A percentile compares a stretch with the other conserved stretches of the same genome.
These are phyloP conservation scores for Styela clava DNA, from an alignment of 23 tunicate species.

Conservation along the genomic window DNA sequence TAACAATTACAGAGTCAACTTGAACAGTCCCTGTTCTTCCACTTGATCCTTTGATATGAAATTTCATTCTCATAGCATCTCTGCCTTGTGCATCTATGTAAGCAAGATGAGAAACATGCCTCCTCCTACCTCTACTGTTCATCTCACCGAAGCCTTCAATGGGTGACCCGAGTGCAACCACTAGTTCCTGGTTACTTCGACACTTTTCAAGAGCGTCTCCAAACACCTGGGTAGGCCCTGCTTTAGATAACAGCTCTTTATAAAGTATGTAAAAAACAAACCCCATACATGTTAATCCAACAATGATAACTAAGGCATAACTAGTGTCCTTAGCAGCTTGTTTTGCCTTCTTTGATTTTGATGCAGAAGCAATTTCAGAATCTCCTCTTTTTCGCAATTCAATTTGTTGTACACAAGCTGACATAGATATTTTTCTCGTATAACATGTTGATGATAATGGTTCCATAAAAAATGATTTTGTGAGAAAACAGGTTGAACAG, in stretches of 20 bases:
- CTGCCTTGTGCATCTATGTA: conserved; percentile 25
- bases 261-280: conserved; percentile 14
- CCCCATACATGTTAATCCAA: conserved; percentile 19
- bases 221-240: conserved; percentile 26
- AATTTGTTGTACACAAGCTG: neutral
- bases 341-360: conserved; percentile 17
- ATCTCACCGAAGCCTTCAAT: conserved; percentile 32
- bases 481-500: too few relatives aligned
- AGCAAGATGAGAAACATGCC: conserved; percentile 24
- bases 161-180: conserved; percentile 25
- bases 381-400: neutral
- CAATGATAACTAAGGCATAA: conserved; percentile 17
- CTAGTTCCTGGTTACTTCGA: neutral
- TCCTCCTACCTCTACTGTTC: conserved; percentile 24
- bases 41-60: conserved; percentile 25
- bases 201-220: conserved; percentile 21
- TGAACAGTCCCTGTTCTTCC: conserved; percentile 31
- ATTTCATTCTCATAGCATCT: conserved; percentile 32
- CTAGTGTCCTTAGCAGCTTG: conserved; percentile 22
- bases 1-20: conserved; percentile 22
- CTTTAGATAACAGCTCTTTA: conserved; percentile 24
- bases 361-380: neutral
- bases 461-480: too few relatives aligned
- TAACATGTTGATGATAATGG: too few relatives aligned
- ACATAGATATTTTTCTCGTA: neutral